Conservation (phyloP, 30 jellyfish, hydroid and myxozoan genomes). For the Aurelia aurita region DNA sequence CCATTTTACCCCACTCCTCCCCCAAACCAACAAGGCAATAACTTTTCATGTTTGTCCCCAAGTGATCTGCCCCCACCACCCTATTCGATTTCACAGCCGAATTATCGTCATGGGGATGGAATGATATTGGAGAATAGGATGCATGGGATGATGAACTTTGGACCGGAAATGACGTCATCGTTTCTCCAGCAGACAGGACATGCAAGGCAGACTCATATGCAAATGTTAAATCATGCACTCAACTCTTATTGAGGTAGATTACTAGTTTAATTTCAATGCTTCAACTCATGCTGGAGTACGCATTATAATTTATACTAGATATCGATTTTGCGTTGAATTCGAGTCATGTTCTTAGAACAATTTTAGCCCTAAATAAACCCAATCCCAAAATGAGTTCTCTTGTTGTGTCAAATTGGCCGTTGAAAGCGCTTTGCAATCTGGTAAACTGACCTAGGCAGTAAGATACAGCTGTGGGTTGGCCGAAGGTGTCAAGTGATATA, state of each 20-base stretch:
- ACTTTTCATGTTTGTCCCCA: constrained; percentile 42
- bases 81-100: constrained; percentile 44
- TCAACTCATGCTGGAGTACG: too few species aligned
- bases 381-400: too few species aligned
- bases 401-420: too few species aligned
- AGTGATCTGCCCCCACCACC: constrained; percentile 78
- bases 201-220: constrained; percentile 71
- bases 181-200: constrained; percentile 66
- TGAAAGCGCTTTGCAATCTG: too few species aligned
- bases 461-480: too few species aligned
- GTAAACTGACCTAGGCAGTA: too few species aligned
- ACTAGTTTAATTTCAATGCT: too few species aligned
- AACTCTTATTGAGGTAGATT: constrained; percentile 62
- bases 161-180: constrained; percentile 49
- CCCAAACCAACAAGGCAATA: constrained; percentile 36
- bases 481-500: too few species aligned
- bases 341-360: too few species aligned
- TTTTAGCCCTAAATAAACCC: too few species aligned
- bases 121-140: constrained; percentile 54
- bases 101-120: constrained; percentile 36
- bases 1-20: constrained; percentile 81
- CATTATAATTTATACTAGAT: too few species aligned
- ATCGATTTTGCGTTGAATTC: too few species aligned
- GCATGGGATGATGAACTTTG: constrained; percentile 47
- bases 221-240: constrained; percentile 74